A percentile compares a stretch with the other conserved stretches of the same genome.
Conservation (phyloP, 2,113 vertebrate species). For the Tragulus kanchil region DNA sequence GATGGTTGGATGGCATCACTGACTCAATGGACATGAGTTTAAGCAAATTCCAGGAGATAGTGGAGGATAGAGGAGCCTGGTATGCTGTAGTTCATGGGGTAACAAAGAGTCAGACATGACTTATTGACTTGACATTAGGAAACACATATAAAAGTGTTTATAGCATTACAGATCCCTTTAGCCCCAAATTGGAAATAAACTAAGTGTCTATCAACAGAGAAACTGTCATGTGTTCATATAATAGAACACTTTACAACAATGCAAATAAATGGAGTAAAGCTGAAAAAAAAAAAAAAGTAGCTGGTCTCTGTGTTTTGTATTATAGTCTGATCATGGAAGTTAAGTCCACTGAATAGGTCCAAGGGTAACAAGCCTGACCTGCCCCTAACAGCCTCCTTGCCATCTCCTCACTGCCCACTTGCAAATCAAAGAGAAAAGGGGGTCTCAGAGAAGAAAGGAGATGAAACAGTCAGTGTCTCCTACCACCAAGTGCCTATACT, state of each 20-base stretch:
- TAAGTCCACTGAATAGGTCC: not conserved
- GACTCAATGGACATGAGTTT: not conserved
- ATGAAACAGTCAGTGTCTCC: not conserved
- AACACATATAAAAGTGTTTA: not conserved
- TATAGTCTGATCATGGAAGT: not conserved
- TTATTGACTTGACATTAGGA: not conserved
- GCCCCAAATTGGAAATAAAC: not conserved
- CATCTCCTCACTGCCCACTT: not conserved
- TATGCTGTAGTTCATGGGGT: not conserved
- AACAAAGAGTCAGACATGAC: not conserved
- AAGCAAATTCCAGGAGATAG: not conserved
- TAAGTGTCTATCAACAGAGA: not conserved
- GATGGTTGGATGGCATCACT: not conserved
- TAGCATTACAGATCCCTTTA: not conserved
- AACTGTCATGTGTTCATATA: not conserved
- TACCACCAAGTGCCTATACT: not conserved
- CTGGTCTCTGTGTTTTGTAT: not conserved
- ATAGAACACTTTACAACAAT: not conserved
- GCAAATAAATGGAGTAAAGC: not conserved
- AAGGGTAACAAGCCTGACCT: not conserved
- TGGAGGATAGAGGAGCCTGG: not conserved
- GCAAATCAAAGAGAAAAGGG: not conserved
- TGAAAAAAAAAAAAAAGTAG: not conserved
- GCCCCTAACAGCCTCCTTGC: not conserved
- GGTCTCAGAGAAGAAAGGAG: not conserved